Evolutionary conservation across 2,113 vertebrate genomes (phyloP), one percentile per base, ranked within the genome.

Genomic region (Sinocyclocheilus grahami): DNA sequence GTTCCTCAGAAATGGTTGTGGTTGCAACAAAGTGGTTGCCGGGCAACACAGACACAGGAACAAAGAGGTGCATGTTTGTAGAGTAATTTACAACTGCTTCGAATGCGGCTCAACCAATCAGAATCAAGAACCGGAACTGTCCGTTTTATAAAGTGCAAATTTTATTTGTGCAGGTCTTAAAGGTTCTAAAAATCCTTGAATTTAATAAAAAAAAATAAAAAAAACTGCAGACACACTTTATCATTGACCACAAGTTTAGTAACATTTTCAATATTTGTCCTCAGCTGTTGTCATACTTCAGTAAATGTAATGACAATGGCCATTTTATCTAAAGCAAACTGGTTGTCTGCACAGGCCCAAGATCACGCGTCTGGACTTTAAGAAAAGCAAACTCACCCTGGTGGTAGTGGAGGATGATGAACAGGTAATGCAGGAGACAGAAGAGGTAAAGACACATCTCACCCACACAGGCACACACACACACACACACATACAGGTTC

Each of bases 351-450:
- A 4, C 89, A 99, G 98, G 98, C 98, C 98, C 24, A 99, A 99
- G 92, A 99, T 99, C 93, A 99, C 98, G 30, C 95, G 97, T 53
- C 93, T 99, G 92, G 98, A 99, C 93, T 99, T 99, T 90, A 99
- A 96, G 94, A 99, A 98, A 92, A 98, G 94, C 92, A 99, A 97
- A 90, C 94, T 99, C 91, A 99, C 98, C 0, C 93, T 99, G 16
- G 97, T 99, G 85, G 98, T 99, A 55, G 98, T 99, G 90, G 98
- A 99, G 92, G 98, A 99, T 89, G 98, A 99, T 87, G 97, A 98
- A 58, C 97, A 99, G 96, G 98, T 99, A 93, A 93, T 69, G 37
- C 71, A 86, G 86, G 84, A 86, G 51, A 74, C 83, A 8, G 87
- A 90, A 69, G 71, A 84, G 84, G 85, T 88, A 89, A 88, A 27